Percentiles rank a stretch among this genome's conserved stretches.
phyloP scores from a whole-genome alignment of 2,797 vertebrate species.

The Epinephelus awoara region DNA sequence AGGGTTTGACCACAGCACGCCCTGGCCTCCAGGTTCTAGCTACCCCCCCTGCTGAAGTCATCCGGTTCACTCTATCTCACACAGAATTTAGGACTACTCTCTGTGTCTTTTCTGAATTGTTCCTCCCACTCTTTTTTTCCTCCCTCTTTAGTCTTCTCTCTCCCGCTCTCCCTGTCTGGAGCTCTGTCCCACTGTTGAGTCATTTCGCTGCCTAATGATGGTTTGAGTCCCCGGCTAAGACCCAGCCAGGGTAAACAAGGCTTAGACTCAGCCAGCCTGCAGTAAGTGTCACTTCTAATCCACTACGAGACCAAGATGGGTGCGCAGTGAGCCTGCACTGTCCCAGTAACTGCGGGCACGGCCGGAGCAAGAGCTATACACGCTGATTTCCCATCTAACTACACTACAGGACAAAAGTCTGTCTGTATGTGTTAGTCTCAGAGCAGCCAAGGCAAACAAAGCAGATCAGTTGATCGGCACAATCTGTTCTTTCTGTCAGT shows the following conservation, averaged over 20 bases:
- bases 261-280: conserved; percentile 75
- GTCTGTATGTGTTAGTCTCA: conserved; percentile 33
- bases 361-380: conserved; percentile 19
- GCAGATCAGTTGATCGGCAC: conserved; percentile 12
- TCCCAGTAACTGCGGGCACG: conserved; percentile 43
- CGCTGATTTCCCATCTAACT: conserved; percentile 48
- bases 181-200: conserved; percentile 59
- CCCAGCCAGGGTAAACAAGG: conserved; percentile 74
- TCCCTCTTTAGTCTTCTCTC: conserved; percentile 25
- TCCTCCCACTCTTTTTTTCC: conserved; percentile 27
- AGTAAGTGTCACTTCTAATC: conserved; percentile 81
- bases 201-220: conserved; percentile 75
- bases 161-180: conserved; percentile 29
- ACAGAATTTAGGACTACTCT: conserved; percentile 47
- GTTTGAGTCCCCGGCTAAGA: conserved; percentile 68
- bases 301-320: conserved; percentile 63
- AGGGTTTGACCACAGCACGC: conserved; percentile 66
- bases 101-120: conserved; percentile 16
- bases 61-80: conserved; percentile 33
- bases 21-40: conserved; percentile 57
- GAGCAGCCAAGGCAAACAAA: conserved; percentile 25
- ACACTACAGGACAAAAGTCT: conserved; percentile 38
- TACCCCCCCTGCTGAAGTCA: conserved; percentile 33
- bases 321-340: conserved; percentile 47
- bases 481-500: conserved; percentile 36